Conservation (phyloP, 2,888 invertebrate species). For the Agrypnus murinus region DNA sequence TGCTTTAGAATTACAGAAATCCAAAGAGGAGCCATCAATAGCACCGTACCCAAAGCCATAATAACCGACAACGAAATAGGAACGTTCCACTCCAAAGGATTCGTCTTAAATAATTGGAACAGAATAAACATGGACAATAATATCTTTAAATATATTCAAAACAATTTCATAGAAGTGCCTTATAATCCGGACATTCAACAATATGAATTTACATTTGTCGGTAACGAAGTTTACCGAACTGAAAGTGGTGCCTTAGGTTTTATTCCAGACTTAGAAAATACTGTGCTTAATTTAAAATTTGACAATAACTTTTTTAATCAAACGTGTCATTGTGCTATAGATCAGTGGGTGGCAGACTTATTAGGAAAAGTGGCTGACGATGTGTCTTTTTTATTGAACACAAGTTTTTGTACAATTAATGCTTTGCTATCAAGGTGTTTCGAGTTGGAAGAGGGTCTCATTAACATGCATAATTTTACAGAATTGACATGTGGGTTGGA, state of each 20-base stretch:
- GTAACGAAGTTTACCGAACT: conserved; percentile 75
- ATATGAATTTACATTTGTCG: conserved; percentile 72
- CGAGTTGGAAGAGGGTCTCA: conserved; percentile 77
- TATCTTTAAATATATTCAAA: conserved; percentile 76
- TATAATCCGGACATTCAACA: conserved; percentile 60
- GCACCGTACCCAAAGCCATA: conserved; percentile 76
- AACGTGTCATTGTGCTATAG: conserved; percentile 78
- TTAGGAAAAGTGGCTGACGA: conserved; percentile 69
- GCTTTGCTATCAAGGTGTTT: conserved; percentile 78
- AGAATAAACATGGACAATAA: conserved; percentile 78
- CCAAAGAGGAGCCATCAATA: conserved; percentile 77
- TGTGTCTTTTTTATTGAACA: conserved; percentile 71
- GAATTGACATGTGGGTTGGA: conserved; percentile 76
- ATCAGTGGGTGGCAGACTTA: conserved; percentile 74
- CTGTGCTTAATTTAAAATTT: conserved; percentile 72
- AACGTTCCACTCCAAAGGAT: conserved; percentile 75
- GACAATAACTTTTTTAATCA: conserved; percentile 78
- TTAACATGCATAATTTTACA: conserved; percentile 78
- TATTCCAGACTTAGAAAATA: conserved; percentile 73
- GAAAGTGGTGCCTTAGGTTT: conserved; percentile 76
- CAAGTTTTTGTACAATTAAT: conserved; percentile 79
- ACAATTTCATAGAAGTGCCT: conserved; percentile 68
- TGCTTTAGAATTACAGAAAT: conserved; percentile 77
- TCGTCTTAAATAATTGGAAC: conserved; percentile 80
- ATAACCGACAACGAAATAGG: conserved; percentile 78